These are phyloP conservation scores for Pyrgus malvae DNA, from an alignment of 2,888 invertebrate species.

Conservation along the genomic window DNA sequence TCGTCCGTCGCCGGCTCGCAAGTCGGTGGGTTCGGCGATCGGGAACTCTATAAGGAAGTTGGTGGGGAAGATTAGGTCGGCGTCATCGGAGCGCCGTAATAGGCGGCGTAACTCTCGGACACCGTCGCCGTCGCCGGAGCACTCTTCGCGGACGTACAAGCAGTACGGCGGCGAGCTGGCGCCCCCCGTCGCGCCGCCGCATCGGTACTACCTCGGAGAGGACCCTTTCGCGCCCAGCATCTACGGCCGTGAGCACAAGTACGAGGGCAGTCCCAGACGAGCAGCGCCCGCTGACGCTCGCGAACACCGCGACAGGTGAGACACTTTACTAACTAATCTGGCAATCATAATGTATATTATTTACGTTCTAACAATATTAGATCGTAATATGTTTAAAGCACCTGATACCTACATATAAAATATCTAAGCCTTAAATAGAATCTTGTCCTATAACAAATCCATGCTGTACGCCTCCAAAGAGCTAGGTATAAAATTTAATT, in stretches of 20 bases:
- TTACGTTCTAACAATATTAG: not conserved
- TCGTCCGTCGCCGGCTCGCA: slow-evolving; percentile 66
- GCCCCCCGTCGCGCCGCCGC: slow-evolving; percentile 82
- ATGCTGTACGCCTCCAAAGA: slow-evolving; percentile 55
- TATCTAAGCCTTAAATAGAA: slow-evolving; percentile 62
- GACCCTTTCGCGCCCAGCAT: slow-evolving; percentile 93
- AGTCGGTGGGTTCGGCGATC: slow-evolving; percentile 83
- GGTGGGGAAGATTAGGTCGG: slow-evolving; percentile 91
- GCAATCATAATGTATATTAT: slow-evolving; percentile 15
- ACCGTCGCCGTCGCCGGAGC: slow-evolving; percentile 84
- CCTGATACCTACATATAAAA: slow-evolving; percentile 32
- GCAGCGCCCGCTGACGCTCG: slow-evolving; percentile 66
- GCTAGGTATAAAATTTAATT: slow-evolving; percentile 59
- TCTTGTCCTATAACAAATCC: slow-evolving; percentile 58
- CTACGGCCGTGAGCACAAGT: slow-evolving; percentile 92
- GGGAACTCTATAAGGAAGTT: slow-evolving; percentile 91
- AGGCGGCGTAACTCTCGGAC: slow-evolving; percentile 83
- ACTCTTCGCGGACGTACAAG: slow-evolving; percentile 74
- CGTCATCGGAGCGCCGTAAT: slow-evolving; percentile 84
- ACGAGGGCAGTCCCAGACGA: slow-evolving; percentile 85
- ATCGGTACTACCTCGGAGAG: slow-evolving; percentile 92
- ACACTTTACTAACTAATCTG: too few species aligned
- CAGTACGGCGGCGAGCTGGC: slow-evolving; percentile 76
- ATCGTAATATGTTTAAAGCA: too few species aligned
- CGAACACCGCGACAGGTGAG: slow-evolving; percentile 76